phyloP scores from a whole-genome alignment of 2,888 invertebrate species.

The Drosophila monieri region DNA sequence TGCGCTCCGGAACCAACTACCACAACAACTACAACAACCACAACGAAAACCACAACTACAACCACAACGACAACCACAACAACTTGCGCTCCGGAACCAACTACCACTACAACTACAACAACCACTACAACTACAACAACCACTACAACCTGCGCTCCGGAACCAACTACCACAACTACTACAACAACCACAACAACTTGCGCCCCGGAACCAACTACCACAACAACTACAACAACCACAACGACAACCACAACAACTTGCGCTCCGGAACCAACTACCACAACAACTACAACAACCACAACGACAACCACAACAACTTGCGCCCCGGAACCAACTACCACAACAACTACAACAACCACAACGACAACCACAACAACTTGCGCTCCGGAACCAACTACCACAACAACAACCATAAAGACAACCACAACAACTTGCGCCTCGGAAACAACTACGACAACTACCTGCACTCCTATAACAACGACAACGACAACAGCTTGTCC shows the following conservation, averaged over 20 bases:
- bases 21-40: constrained; percentile 3
- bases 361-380: background rate
- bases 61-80: constrained; percentile 3
- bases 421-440: background rate
- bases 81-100: background rate
- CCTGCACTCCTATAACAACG: background rate
- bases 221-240: background rate
- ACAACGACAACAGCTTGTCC: constrained; percentile 7
- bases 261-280: background rate
- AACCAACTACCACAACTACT: no score
- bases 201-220: no score
- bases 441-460: constrained; percentile 1
- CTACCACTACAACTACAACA: background rate
- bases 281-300: background rate
- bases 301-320: background rate
- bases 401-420: no score
- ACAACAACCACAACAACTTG: no score
- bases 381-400: constrained; percentile 2
- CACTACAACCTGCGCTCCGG: no score
- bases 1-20: no score
- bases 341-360: background rate
- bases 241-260: background rate
- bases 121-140: no score
- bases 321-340: no score
- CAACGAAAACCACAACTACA: constrained; percentile 18